Evolutionary conservation across 2,113 vertebrate species (phyloP), one percentile per base, ranked within the genome.

Genomic region (Forbesichthys agassizii): DNA sequence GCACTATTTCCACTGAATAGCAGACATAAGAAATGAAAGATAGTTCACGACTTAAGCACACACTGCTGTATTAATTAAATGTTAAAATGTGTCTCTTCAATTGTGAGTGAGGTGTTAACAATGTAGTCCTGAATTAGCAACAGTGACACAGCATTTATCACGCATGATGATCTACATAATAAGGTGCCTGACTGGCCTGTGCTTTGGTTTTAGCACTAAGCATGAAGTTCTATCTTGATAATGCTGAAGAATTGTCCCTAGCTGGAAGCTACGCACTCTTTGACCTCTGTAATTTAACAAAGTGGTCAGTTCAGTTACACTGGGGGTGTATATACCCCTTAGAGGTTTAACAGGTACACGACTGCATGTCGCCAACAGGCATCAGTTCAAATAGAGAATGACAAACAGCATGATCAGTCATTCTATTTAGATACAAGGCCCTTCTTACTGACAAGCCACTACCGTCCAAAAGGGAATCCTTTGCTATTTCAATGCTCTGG

Each of bases 321-420:
- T 64, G 57, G 10, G 63, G 61, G 59, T 74, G 60, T 86, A 89
- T 77, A 81, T 68, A 68, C 71, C 74, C 86, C 75, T 60, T 60
- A 33, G 69, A 67, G 82, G 84, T 75, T 77, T 78, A 71, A 42
- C 88, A 89, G 86, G 89, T 85, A 86, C 80, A 77, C 49, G 47
- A 11, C 73, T 72, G 75, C 83, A 77, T 86, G 87, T 87, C 77
- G 0, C 69, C 70, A 13, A 42, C 64, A 61, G 77, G 82, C 77
- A 54, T 84, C 82, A 74, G 65, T 33, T 11, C 4, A 60, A 71
- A 86, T 88, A 83, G 82, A 27, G 27, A 27, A 83, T 73, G 42
- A 42, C 36, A 42, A 56, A 48, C 18, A 75, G 66, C 77, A 78
- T 69, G 78, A 84, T 85, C 81, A 73, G 16, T 87, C 86, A 78